Evolutionary conservation across 2,797 vertebrate species (phyloP).

Genomic region (Diceros bicornis): DNA sequence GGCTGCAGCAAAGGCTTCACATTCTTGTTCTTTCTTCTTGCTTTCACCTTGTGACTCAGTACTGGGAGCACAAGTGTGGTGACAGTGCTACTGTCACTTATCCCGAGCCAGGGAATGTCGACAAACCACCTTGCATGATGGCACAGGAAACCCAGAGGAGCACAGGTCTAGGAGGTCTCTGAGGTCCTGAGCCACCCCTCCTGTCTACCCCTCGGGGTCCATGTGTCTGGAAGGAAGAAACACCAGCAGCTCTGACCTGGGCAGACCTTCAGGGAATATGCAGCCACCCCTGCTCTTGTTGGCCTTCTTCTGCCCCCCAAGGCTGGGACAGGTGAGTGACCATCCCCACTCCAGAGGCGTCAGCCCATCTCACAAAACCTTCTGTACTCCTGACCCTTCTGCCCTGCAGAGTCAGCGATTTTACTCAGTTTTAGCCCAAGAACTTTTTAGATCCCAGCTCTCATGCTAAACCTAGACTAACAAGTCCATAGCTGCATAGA

Average conservation of each 20-base stretch:
- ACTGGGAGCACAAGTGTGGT: background rate
- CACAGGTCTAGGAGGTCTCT: too few species aligned
- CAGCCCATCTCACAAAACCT: background rate
- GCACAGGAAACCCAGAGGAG: background rate
- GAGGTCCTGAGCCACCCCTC: background rate
- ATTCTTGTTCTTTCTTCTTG: background rate
- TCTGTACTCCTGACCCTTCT: background rate
- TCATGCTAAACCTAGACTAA: background rate
- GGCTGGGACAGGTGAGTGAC: slow-evolving; percentile 48
- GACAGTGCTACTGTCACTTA: background rate
- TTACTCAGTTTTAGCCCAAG: background rate
- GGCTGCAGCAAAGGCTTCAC: background rate
- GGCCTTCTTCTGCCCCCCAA: background rate
- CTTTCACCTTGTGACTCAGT: background rate
- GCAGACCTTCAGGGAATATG: slow-evolving; percentile 41
- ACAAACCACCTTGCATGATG: background rate
- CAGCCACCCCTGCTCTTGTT: background rate
- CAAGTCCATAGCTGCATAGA: background rate
- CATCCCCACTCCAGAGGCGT: background rate
- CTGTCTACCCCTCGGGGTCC: background rate
- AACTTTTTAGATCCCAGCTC: background rate
- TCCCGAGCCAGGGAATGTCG: background rate
- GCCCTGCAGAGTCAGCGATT: too few species aligned
- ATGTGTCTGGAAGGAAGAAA: background rate
- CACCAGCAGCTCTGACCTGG: background rate